These are phyloP conservation scores for Batillaria attramentaria DNA, from an alignment of 1,140 invertebrate species.

Conservation along the genomic window DNA sequence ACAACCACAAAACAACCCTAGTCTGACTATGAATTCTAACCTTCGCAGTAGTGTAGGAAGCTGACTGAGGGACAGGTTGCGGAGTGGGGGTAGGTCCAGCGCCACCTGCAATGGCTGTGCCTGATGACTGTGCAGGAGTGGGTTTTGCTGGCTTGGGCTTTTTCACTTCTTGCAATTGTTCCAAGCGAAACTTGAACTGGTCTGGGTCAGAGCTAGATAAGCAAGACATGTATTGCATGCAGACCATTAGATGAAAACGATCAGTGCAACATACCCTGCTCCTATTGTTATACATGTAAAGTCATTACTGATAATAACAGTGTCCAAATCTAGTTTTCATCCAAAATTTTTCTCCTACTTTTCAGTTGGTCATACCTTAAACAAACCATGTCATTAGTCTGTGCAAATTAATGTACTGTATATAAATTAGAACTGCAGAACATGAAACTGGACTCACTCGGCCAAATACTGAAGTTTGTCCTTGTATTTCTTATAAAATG, in stretches of 20 bases:
- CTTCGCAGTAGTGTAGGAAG: conserved; percentile 15
- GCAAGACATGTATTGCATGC: not conserved
- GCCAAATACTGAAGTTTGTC: conserved; percentile 44
- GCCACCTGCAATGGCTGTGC: not conserved
- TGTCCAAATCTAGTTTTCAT: too few species aligned
- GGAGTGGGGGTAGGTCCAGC: not conserved
- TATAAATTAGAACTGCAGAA: not conserved
- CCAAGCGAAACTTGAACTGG: conserved; percentile 32
- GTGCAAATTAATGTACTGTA: not conserved
- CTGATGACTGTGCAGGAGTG: not conserved
- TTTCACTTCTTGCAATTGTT: conserved; percentile 33
- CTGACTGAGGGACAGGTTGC: conserved; percentile 21
- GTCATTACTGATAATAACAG: too few species aligned
- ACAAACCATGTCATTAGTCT: too few species aligned
- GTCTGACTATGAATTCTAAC: too few species aligned
- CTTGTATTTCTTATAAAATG: conserved; percentile 48
- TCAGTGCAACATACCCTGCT: too few species aligned
- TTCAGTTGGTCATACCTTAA: too few species aligned
- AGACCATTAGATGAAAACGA: not conserved
- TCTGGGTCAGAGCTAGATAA: conserved; percentile 37
- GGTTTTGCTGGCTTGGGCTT: not conserved
- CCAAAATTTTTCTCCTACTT: too few species aligned
- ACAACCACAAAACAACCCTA: not conserved
- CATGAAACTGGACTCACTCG: conserved; percentile 32
- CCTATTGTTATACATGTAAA: too few species aligned